Evolutionary conservation across 2,797 vertebrate species (phyloP), one percentile per base, ranked within the genome.

Genomic region (Artibeus lituratus): DNA sequence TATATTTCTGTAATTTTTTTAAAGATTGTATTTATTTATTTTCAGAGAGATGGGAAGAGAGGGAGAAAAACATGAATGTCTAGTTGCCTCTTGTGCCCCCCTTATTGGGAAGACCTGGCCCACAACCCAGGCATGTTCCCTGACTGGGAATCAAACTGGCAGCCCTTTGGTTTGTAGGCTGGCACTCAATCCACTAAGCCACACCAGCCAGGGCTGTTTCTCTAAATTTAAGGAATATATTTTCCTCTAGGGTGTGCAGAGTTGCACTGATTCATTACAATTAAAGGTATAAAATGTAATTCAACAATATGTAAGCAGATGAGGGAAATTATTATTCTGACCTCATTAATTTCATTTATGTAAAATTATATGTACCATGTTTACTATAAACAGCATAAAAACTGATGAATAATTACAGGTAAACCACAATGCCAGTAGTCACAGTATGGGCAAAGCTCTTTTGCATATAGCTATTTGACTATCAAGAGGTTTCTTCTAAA

Each of bases 141-240:
- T 57, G 55, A 26, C 55, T 57, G 55, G 55, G 10, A 57, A 57
- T 57, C 10, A 3, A 26, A 1, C 22, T 10, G 10, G 55, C 55
- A 26, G 26, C 55, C 55, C 55, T 57, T 26, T 57, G 55, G 22
- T 57, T 57, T 2, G 24, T 21, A 26, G 55, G 55, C 22, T 4
- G 1, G 22, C 24, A 11, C 55, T 57, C 55, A 57, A 26, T 57
- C 55, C 55, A 57, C 24, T 57, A 10, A 57, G 55, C 55, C 24
- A 57, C 24, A 57, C 22, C 55, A 57, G 55, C 55, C 55, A 57
- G 55, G 55, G 24, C 55, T 57, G 26, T 59, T 59, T 12, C 39
- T 87, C 21, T 47, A 96, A 89, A 94, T n/a, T 95, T 87, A 94
- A 94, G 80, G 11, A 91, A 93, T 70, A n/a, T 22, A 65, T 49